A percentile compares a stretch with the other conserved stretches of the same genome.
Evolutionary conservation across 2,797 vertebrate genomes (phyloP).

Genomic region (Leuciscus waleckii): DNA sequence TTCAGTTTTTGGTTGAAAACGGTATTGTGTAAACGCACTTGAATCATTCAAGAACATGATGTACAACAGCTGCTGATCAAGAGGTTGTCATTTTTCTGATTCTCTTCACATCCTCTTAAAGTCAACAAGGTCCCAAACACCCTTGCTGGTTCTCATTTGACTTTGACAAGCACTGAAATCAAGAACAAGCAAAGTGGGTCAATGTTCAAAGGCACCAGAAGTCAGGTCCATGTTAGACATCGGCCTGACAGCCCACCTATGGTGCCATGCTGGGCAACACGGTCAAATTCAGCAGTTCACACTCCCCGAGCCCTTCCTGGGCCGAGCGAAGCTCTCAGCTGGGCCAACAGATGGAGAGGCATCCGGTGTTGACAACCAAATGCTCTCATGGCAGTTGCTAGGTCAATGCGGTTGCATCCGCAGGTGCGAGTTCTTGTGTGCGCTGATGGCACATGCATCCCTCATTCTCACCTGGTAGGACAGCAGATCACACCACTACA

Average conservation of each 20-base stretch:
- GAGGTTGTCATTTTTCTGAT: conserved; percentile 37
- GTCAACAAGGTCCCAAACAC: conserved; percentile 44
- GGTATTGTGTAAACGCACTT: not conserved
- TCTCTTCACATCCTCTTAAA: conserved; percentile 26
- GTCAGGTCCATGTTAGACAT: conserved; percentile 58
- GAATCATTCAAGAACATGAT: conserved; percentile 20
- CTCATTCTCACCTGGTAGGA: conserved; percentile 69
- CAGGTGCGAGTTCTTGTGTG: conserved; percentile 73
- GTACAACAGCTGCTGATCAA: conserved; percentile 14
- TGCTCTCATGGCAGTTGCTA: conserved; percentile 67
- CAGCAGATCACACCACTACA: conserved; percentile 42
- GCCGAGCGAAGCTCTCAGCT: conserved; percentile 55
- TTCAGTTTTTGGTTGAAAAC: not conserved
- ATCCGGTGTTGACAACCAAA: conserved; percentile 56
- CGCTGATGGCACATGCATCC: conserved; percentile 73
- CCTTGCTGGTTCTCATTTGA: conserved; percentile 37
- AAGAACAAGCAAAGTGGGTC: conserved; percentile 58
- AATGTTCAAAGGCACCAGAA: conserved; percentile 63
- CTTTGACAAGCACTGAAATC: conserved; percentile 50
- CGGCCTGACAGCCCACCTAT: conserved; percentile 57
- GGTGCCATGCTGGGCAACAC: conserved; percentile 57
- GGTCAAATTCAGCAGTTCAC: conserved; percentile 60
- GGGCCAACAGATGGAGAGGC: conserved; percentile 63
- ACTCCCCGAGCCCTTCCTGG: conserved; percentile 50
- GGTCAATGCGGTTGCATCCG: conserved; percentile 74